Conservation (phyloP, 2,113 vertebrate species). For the Lamprotornis superbus region DNA sequence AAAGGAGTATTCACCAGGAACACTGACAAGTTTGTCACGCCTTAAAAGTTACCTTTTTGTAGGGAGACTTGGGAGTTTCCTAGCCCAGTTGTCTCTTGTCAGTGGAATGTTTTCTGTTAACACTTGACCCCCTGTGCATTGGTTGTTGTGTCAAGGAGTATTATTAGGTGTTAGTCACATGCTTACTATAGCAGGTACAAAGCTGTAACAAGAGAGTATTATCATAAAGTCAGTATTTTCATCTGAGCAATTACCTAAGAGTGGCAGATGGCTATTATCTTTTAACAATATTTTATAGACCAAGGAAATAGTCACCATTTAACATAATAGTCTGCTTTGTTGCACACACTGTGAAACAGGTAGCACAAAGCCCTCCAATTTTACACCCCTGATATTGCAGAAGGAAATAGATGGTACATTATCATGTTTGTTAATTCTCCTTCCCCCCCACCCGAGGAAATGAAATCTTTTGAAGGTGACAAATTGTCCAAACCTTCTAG, state of each 20-base stretch:
- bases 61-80: not conserved
- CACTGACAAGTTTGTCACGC: not conserved
- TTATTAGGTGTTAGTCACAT: not conserved
- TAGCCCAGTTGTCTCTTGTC: not conserved
- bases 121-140: not conserved
- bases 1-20: not conserved
- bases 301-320: not conserved
- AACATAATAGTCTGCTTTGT: not conserved
- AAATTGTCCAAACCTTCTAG: not conserved
- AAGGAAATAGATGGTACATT: not conserved
- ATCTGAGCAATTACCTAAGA: not conserved
- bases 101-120: not conserved
- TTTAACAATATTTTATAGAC: slow-evolving; percentile 4
- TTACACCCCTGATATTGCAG: not conserved
- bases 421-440: not conserved
- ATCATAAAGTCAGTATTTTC: not conserved
- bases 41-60: not conserved
- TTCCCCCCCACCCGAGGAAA: not conserved
- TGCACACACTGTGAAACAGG: not conserved
- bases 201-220: not conserved
- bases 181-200: not conserved
- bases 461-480: not conserved
- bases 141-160: not conserved
- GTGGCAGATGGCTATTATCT: not conserved
- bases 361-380: not conserved